Evolutionary conservation across 1,140 invertebrate genomes (phyloP), one percentile per base, ranked within the genome.

Genomic region (Drosophila equinoxialis): DNA sequence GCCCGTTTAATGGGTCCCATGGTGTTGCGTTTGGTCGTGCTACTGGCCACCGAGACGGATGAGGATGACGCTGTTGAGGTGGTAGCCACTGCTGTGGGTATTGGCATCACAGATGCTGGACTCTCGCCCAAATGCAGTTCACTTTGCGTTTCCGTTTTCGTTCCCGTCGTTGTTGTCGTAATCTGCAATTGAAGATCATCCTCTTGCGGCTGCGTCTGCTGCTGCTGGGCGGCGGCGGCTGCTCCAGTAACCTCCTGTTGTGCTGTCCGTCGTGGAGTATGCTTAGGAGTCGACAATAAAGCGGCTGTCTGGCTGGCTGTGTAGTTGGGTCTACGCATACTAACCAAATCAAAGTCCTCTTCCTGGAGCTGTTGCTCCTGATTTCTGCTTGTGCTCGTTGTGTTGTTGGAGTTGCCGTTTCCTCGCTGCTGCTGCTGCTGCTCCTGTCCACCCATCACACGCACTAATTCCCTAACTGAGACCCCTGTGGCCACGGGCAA

Each of bases 401-500:
- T 30, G 30, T 30, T 30, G 30, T 30, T 30, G 30, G 5, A 6
- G 37, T 80, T 74, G 86, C 94, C 91, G 95, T 94, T 20, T 93
- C 93, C 61, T 94, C 93, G 62, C 93, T 95, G 92, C 94, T 95
- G 41, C 41, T n/a, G 92, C 94, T 95, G 41, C 42, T n/a, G 96
- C 95, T 45, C 95, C 66, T 91, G 86, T 0, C 78, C 87, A 17
- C 96, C 95, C 91, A 97, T 95, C 1, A 95, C 96, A 85, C 96
- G 96, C 2, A 97, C 96, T 45, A 97, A 86, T 67, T 97, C 96
- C 66, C 96, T 96, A 1, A 97, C 96, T 1, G 96, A 96, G 3
- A 97, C 45, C 8, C 45, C 95, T 1, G 95, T 95, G 13, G 95
- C 94, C 51, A 79, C 72, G 0, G 67, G 71, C 2, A 68, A 6